Conservation (phyloP, 53 echinoderm and acorn worm species). For the Stichopus horrens region DNA sequence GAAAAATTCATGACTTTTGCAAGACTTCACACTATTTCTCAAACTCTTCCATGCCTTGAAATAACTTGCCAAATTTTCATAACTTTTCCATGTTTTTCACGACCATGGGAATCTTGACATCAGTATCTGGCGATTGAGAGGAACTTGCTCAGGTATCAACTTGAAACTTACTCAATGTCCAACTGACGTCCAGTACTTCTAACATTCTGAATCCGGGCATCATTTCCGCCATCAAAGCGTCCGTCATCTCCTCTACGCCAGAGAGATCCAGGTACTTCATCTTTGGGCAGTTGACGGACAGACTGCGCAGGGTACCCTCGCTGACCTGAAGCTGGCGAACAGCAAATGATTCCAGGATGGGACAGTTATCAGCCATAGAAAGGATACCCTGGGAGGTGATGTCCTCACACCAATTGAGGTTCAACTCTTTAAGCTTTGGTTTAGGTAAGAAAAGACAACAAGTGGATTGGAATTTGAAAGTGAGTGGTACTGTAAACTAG, state of each 20-base stretch:
- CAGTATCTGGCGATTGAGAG: neutral
- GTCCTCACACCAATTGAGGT: constrained; percentile 92
- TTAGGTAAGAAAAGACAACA: neutral
- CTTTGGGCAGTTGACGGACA: constrained; percentile 70
- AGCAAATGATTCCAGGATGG: constrained; percentile 61
- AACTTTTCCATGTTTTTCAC: no score
- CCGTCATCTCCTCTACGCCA: constrained; percentile 69
- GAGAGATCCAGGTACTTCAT: constrained; percentile 73
- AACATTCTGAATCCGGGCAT: constrained; percentile 56
- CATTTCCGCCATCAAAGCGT: constrained; percentile 65
- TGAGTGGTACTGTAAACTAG: no score
- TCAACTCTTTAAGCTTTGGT: constrained; percentile 68
- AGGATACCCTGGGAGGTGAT: constrained; percentile 67
- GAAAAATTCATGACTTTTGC: no score
- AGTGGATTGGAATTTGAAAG: no score
- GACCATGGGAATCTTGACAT: neutral
- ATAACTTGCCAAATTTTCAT: neutral
- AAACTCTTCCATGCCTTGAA: neutral
- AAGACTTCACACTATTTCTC: no score
- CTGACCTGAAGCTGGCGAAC: constrained; percentile 63
- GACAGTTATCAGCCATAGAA: constrained; percentile 60
- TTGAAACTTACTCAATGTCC: constrained; percentile 72
- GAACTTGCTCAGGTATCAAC: neutral
- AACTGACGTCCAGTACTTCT: constrained; percentile 76
- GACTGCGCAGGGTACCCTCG: constrained; percentile 57